Conservation (phyloP, 2,888 invertebrate species). For the Sinohyriopsis cumingii region DNA sequence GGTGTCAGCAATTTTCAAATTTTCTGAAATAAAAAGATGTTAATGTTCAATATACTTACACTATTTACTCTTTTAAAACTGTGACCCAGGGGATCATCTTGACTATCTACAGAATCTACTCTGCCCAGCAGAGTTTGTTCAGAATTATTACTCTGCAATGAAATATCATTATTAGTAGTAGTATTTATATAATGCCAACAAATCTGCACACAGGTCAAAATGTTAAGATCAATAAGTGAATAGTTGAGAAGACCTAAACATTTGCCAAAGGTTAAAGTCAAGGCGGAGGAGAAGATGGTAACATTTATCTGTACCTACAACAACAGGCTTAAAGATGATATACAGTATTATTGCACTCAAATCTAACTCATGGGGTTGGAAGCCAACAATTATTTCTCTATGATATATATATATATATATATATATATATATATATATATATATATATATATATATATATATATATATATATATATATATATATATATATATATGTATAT, state of each 20-base stretch:
- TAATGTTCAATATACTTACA: conserved; percentile 59
- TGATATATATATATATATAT: no score
- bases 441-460: no score
- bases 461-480: no score
- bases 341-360: no score
- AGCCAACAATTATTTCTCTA: no score
- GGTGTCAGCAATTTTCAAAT: no score
- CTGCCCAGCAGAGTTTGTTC: conserved; percentile 84
- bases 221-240: background rate
- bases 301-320: background rate
- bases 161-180: conserved; percentile 1
- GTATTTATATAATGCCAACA: background rate
- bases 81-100: conserved; percentile 62
- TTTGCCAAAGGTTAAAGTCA: background rate
- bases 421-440: no score
- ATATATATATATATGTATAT: no score
- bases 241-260: background rate
- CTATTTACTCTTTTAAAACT: conserved; percentile 74
- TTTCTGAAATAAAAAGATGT: no score
- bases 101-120: conserved; percentile 85
- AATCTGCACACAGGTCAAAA: background rate
- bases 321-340: background rate
- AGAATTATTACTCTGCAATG: conserved; percentile 74
- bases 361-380: no score
- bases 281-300: background rate